phyloP scores from a whole-genome alignment of 2,888 invertebrate genomes.

The Drosophila prolongata region DNA sequence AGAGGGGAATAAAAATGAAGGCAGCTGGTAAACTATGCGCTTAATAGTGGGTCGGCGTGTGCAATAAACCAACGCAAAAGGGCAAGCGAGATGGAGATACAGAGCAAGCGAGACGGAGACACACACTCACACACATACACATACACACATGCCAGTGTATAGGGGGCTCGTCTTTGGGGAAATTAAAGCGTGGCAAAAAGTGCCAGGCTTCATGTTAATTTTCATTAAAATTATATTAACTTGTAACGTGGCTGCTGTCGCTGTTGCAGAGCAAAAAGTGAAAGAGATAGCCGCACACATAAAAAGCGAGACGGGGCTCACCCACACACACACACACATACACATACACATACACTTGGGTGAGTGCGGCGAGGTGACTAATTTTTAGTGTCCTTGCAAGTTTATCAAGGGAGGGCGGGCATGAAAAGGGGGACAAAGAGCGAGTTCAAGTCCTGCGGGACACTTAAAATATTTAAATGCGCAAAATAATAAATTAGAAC shows the following conservation, averaged over 20 bases:
- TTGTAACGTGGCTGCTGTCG: conserved; percentile 69
- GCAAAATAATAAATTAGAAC: conserved; percentile 80
- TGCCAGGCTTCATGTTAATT: conserved; percentile 80
- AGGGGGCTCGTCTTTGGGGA: conserved; percentile 69
- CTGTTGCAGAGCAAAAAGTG: conserved; percentile 27
- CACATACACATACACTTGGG: conserved; percentile 17
- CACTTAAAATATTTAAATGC: conserved; percentile 82
- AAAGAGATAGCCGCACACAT: conserved; percentile 9
- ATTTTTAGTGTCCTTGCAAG: conserved; percentile 79
- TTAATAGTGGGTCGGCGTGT: conserved; percentile 63
- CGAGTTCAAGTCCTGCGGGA: conserved; percentile 68
- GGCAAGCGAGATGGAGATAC: conserved; percentile 33
- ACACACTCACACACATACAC: conserved; percentile 4
- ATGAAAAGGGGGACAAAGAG: conserved; percentile 23
- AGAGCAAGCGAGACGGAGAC: neutral
- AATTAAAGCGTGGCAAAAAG: conserved; percentile 79
- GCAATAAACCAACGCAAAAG: conserved; percentile 67
- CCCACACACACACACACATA: conserved; percentile 10
- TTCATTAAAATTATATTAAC: conserved; percentile 82
- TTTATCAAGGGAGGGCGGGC: conserved; percentile 49
- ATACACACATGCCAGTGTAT: conserved; percentile 24
- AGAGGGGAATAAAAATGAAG: conserved; percentile 54
- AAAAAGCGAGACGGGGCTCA: conserved; percentile 5
- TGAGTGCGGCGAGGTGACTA: conserved; percentile 59
- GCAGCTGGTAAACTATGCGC: conserved; percentile 69